Conservation (phyloP, 2,113 vertebrate species). For the Hypocryptadius cinnamomeus region DNA sequence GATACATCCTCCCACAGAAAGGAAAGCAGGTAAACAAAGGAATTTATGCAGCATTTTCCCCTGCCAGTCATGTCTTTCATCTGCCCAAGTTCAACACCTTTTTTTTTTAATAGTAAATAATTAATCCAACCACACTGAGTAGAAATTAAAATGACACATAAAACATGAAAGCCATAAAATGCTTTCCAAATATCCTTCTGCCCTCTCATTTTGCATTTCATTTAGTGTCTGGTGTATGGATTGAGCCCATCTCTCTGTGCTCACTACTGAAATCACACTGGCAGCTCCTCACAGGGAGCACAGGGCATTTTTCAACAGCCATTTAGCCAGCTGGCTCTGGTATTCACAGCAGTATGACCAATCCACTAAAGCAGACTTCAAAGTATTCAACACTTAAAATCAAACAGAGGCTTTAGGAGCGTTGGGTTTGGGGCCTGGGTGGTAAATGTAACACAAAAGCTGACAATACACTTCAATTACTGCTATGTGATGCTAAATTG, state of each 20-base stretch:
- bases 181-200: not conserved
- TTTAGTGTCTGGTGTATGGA: not conserved
- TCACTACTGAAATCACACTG: not conserved
- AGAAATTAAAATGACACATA: not conserved
- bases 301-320: not conserved
- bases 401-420: not conserved
- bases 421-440: not conserved
- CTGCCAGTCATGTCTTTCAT: not conserved
- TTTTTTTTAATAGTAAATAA: not conserved
- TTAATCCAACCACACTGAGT: not conserved
- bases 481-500: not conserved
- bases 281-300: not conserved
- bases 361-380: not conserved
- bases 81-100: not conserved
- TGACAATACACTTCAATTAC: not conserved
- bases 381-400: not conserved
- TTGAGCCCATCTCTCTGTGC: not conserved
- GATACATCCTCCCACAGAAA: not conserved
- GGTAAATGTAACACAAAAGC: not conserved
- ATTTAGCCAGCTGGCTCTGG: not conserved
- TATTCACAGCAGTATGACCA: not conserved
- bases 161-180: not conserved
- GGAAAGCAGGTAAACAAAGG: not conserved
- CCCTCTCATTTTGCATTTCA: not conserved
- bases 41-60: not conserved